Base-by-base conservation (phyloP, 2,113 vertebrate genomes). In the human (Homo sapiens) region DNA sequence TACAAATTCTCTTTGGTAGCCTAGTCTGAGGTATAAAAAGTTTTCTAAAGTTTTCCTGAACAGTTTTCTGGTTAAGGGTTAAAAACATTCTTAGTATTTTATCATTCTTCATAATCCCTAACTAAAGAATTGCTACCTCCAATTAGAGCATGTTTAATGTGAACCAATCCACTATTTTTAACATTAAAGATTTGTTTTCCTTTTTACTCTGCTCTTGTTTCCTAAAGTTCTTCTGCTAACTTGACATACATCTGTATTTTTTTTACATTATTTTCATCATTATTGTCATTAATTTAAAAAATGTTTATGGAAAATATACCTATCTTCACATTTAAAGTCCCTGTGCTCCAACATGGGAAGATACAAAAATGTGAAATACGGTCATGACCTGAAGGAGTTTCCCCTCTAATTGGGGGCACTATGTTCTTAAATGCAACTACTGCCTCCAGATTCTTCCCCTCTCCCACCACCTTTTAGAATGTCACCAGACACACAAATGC, bases 91-190 rank as follows among this genome's bases (percentile, higher is more conserved):
- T 92, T 94, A 38, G 80, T 43, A 61, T 87, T 92, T 96, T 92
- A 45, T 64, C 76, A 81, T 95, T 95, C 68, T 83, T 95, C 64
- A 50, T 81, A 95, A 95, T 90, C 68, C 22, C 40, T 87, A 84
- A n/a, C 38, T 90, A 92, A 90, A 73, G 17, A 93, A 89, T 72
- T 64, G 5, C 27, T 64, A 93, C 27, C 79, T 86, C 64, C 91
- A 90, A 80, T 87, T 93, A 84, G 30, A 57, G 6, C 75, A 5
- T 61, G 55, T 81, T 94, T 76, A 86, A 40, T 35, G 13, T 88
- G 73, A 93, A 48, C 80, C 50, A 81, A 66, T 81, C 32, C 48
- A 89, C 70, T 57, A 81, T 86, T 93, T 70, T 81, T 38, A 95
- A n/a, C 30, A 86, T 40, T 81, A 82, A 81, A 95, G 6, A 73